A percentile compares a stretch with the other conserved stretches of the same genome.
Conservation (phyloP, 2,797 vertebrate genomes). For the Scleropages formosus region DNA sequence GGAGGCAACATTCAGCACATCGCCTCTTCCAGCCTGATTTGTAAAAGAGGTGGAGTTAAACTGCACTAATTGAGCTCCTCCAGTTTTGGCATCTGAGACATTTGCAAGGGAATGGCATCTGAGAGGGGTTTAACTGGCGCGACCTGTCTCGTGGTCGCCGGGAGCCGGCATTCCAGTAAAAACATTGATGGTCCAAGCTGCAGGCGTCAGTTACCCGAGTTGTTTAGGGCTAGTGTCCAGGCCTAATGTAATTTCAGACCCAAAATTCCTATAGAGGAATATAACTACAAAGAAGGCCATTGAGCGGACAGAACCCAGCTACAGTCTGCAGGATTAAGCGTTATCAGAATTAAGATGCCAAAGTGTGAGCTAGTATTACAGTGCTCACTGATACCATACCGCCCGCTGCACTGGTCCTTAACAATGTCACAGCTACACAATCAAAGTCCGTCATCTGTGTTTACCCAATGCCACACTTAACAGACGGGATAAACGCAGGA, state of each 20-base stretch:
- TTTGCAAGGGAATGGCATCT: not conserved
- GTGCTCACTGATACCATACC: constrained; percentile 20
- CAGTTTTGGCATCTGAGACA: not conserved
- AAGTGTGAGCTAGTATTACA: constrained; percentile 11
- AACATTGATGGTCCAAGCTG: not conserved
- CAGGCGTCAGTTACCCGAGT: not conserved
- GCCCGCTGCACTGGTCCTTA: not conserved
- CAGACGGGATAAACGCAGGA: too few species aligned
- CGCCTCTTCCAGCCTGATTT: too few species aligned
- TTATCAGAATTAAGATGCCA: constrained; percentile 20
- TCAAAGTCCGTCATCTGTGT: not conserved
- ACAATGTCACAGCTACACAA: not conserved
- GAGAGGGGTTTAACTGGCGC: not conserved
- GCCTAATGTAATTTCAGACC: constrained; percentile 5
- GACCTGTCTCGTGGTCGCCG: not conserved
- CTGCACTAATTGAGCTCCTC: too few species aligned
- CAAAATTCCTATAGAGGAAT: constrained; percentile 6
- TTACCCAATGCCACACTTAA: not conserved
- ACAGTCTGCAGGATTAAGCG: not conserved
- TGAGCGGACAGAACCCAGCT: constrained; percentile 24
- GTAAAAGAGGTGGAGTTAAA: too few species aligned
- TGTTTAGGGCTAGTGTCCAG: constrained; percentile 13
- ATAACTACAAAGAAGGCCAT: constrained; percentile 25
- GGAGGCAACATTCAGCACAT: too few species aligned
- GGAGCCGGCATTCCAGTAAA: not conserved